Conservation (phyloP, 1,140 invertebrate species). For the Trinorchestia longiramus region DNA sequence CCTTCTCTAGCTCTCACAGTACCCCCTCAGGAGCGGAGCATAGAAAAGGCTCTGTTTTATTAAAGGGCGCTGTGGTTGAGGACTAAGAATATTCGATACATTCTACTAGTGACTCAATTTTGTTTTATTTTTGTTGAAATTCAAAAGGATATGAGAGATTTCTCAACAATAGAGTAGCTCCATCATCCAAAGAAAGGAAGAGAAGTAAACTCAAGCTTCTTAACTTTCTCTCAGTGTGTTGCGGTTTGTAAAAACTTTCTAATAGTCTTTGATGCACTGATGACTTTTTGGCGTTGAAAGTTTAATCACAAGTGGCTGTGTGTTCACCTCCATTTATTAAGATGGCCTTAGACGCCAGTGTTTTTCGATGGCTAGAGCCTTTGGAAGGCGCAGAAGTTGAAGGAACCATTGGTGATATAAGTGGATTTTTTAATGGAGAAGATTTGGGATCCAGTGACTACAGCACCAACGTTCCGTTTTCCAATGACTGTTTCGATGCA, state of each 20-base stretch:
- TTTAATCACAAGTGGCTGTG: conserved; percentile 3
- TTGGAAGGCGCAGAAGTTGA: conserved; percentile 18
- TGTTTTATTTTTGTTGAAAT: not conserved
- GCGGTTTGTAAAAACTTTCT: conserved; percentile 43
- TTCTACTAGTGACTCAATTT: not conserved
- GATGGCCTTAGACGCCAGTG: conserved; percentile 34
- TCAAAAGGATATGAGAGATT: conserved; percentile 27
- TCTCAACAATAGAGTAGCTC: conserved; percentile 45
- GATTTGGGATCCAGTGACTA: not conserved
- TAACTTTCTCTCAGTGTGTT: conserved; percentile 19
- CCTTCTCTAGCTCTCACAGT: not conserved
- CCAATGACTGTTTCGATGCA: conserved; percentile 32
- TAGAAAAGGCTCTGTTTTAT: not conserved
- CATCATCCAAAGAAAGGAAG: conserved; percentile 14
- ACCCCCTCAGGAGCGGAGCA: not conserved
- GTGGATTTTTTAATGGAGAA: conserved; percentile 15
- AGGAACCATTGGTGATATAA: conserved; percentile 26
- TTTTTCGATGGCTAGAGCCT: conserved; percentile 49
- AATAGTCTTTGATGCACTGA: conserved; percentile 45
- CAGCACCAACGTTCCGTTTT: not conserved
- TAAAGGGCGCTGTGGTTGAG: not conserved
- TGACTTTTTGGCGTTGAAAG: conserved; percentile 36
- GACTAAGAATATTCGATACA: not conserved
- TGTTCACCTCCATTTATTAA: not conserved
- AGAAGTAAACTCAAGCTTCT: conserved; percentile 27